Percentiles rank a stretch among this genome's conserved stretches.
Conservation (phyloP, 2,113 vertebrate genomes). For the Motacilla alba region DNA sequence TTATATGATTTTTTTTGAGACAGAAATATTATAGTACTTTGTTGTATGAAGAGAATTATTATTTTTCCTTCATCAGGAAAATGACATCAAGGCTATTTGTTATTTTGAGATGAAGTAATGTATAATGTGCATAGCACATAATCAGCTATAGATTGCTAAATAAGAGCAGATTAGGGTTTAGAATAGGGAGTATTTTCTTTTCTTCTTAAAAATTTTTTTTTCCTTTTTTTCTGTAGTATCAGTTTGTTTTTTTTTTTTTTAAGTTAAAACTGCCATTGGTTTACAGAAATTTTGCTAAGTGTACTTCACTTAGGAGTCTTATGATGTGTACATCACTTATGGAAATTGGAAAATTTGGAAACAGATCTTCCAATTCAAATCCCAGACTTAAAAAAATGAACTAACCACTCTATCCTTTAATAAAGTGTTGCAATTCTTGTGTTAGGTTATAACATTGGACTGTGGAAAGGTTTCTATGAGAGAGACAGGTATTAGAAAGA, state of each 20-base stretch:
- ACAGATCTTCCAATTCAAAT: background rate
- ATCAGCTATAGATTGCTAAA: background rate
- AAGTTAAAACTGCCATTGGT: background rate
- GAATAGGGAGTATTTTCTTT: background rate
- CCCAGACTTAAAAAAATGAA: background rate
- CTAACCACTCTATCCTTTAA: background rate
- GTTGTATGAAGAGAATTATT: background rate
- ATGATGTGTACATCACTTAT: accelerated
- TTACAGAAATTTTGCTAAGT: background rate
- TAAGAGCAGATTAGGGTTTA: background rate
- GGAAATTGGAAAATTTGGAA: background rate
- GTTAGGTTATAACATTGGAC: background rate
- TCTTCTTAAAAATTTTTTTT: background rate
- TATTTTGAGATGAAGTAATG: background rate
- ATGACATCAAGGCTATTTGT: background rate
- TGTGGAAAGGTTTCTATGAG: background rate
- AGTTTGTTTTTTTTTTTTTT: background rate
- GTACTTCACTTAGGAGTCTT: background rate
- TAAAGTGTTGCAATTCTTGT: background rate
- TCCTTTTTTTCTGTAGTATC: background rate
- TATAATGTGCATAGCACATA: background rate
- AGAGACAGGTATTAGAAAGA: background rate
- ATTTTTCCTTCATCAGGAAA: background rate
- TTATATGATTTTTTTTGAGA: background rate
- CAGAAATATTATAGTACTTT: background rate